Evolutionary conservation across 2,113 vertebrate genomes (phyloP).

Genomic region (Rhinichthys klamathensis): DNA sequence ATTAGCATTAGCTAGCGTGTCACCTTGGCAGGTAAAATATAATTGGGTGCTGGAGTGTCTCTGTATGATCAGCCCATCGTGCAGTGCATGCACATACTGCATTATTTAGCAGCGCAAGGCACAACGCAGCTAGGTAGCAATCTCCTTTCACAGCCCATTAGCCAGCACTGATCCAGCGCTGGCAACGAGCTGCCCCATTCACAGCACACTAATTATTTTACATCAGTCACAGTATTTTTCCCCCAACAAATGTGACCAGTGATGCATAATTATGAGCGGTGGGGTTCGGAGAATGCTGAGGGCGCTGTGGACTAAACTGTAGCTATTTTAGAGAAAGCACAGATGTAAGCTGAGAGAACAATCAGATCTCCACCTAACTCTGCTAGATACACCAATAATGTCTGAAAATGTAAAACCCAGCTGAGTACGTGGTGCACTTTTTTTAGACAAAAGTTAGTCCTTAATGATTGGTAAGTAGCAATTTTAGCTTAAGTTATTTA

Average conservation of each 20-base stretch:
- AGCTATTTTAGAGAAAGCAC: slow-evolving; percentile 36
- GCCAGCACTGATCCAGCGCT: slow-evolving; percentile 47
- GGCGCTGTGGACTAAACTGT: slow-evolving; percentile 23
- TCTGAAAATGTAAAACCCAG: slow-evolving; percentile 5
- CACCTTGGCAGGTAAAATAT: slow-evolving; percentile 59
- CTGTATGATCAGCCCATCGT: slow-evolving; percentile 50
- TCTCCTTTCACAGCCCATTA: slow-evolving; percentile 62
- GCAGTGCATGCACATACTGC: slow-evolving; percentile 48
- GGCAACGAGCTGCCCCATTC: slow-evolving; percentile 39
- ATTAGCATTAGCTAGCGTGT: slow-evolving; percentile 56
- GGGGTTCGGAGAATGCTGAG: slow-evolving; percentile 31
- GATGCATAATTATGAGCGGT: slow-evolving; percentile 51
- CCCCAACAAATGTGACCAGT: slow-evolving; percentile 42
- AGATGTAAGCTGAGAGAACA: slow-evolving; percentile 19
- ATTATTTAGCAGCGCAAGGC: slow-evolving; percentile 59
- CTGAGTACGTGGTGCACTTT: background rate
- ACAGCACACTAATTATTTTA: slow-evolving; percentile 59
- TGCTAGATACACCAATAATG: slow-evolving; percentile 6
- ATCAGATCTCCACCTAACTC: slow-evolving; percentile 10
- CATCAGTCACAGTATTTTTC: slow-evolving; percentile 58
- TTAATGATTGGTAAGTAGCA: background rate
- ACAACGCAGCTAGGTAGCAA: slow-evolving; percentile 57
- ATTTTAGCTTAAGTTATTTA: background rate
- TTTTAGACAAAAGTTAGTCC: background rate
- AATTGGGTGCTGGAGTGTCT: slow-evolving; percentile 54